A percentile compares a stretch with the other conserved stretches of the same genome.
These are phyloP conservation scores for Stenurella melanura DNA, from an alignment of 2,888 invertebrate genomes.

Conservation along the genomic window DNA sequence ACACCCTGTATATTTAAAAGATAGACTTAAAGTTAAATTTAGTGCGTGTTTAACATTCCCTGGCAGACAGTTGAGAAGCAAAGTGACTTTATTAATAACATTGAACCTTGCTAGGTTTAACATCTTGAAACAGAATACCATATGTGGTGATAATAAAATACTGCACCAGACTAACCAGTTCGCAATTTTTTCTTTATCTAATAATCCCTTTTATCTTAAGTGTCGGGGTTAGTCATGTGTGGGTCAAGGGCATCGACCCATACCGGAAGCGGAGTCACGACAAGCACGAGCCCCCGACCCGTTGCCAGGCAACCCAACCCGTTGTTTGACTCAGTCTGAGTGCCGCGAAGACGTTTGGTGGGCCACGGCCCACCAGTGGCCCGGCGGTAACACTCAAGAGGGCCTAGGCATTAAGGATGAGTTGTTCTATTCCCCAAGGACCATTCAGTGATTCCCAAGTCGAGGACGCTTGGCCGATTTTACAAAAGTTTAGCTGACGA, in stretches of 20 bases:
- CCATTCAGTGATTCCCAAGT: constrained; percentile 57
- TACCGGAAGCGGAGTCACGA: constrained; percentile 47
- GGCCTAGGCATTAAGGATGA: constrained; percentile 52
- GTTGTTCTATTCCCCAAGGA: constrained; percentile 56
- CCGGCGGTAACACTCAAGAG: constrained; percentile 42
- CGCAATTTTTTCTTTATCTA: constrained; percentile 24
- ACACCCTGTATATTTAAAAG: no score
- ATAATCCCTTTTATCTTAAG: constrained; percentile 32
- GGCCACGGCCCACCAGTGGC: constrained; percentile 29
- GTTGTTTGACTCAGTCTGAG: constrained; percentile 30
- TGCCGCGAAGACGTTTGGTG: constrained; percentile 34
- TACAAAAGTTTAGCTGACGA: constrained; percentile 57
- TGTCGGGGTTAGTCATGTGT: constrained; percentile 43
- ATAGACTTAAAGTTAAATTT: no score
- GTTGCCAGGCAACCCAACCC: constrained; percentile 52
- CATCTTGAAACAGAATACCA: background rate
- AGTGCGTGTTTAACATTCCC: no score
- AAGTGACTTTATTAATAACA: background rate
- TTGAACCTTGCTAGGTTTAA: background rate
- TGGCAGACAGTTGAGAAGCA: no score
- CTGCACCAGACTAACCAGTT: constrained; percentile 14
- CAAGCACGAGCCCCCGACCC: constrained; percentile 47
- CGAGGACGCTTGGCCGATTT: constrained; percentile 55
- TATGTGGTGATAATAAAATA: constrained; percentile 3
- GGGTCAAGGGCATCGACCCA: constrained; percentile 60